phyloP scores from a whole-genome alignment of 2,113 vertebrate genomes.

The Anolis carolinensis region DNA sequence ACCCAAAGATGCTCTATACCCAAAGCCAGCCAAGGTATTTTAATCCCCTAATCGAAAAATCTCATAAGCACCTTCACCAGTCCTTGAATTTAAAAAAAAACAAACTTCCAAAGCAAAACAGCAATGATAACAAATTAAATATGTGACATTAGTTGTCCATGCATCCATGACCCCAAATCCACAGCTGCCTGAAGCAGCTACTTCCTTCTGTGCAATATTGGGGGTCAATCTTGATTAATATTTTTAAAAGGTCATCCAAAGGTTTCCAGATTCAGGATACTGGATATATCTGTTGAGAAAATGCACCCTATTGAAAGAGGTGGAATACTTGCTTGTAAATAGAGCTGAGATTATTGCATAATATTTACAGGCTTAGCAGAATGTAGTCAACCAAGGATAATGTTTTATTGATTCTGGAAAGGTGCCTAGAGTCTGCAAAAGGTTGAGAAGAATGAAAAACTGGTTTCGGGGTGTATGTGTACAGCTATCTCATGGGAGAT shows the following conservation, averaged over 20 bases:
- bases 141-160: too few relatives aligned
- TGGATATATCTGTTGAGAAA: not conserved
- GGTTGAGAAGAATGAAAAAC: not conserved
- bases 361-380: constrained; percentile 20
- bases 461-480: not conserved
- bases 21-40: not conserved
- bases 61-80: not conserved
- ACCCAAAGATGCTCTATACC: not conserved
- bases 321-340: constrained; percentile 1
- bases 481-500: constrained; percentile 34
- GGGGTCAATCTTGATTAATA: not conserved
- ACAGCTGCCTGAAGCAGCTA: not conserved
- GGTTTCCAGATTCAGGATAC: not conserved
- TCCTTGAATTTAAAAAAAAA: not conserved
- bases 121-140: not conserved
- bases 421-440: constrained; percentile 36
- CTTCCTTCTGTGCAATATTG: not conserved
- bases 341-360: constrained; percentile 13
- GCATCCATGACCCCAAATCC: not conserved
- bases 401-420: constrained; percentile 38
- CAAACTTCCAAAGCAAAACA: not conserved
- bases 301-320: not conserved
- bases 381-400: constrained; percentile 48
- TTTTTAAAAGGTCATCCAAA: not conserved
- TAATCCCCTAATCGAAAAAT: not conserved